Evolutionary conservation across 2,797 vertebrate species (phyloP), one percentile per base, ranked within the genome.

Genomic region (Melanotaenia trifasciata): DNA sequence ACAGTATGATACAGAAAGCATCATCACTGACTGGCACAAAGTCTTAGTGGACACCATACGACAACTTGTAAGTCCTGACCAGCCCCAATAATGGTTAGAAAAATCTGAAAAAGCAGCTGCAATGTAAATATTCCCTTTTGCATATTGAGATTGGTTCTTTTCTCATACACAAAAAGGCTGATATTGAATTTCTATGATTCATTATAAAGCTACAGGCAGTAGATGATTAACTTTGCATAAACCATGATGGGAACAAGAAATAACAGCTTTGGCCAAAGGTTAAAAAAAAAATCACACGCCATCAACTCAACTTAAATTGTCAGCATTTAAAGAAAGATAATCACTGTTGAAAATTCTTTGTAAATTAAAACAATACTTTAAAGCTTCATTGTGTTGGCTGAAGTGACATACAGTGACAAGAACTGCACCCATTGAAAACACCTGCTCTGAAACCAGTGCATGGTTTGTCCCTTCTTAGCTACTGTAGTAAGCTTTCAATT

Each of bases 1-100:
- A 74, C 98, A 98, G 90, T 97, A 99, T 0, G 97, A 99, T 76
- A 98, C 96, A 0, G 97, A 98, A 32, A 95, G 95, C 90, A 97
- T 99, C 91, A 96, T 97, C 86, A 64, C 0, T 0, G 95, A 96
- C 76, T 99, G 98, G 98, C 94, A 96, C 82, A 95, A 93, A 79
- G 94, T 96, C 7, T 94, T 99, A 61, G 2, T 74, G 4, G 95
- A 97, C 85, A 96, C 95, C 87, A 98, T 98, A 54, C 58, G 90
- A 40, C 94, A 95, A 58, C 90, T 95, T 91, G 97, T 97, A 75
- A 93, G 90, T 80, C 11, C 18, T 56, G 33, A 4, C 8, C 18
- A 32, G 20, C 30, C 18, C 9, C 7, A 22, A 40, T 38, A 45
- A 16, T 16, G 6, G 12, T 38, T 43, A 5, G 4, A 10, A n/a